These are phyloP conservation scores for Laterallus jamaicensis DNA, from an alignment of 2,113 vertebrate genomes.

Conservation along the genomic window DNA sequence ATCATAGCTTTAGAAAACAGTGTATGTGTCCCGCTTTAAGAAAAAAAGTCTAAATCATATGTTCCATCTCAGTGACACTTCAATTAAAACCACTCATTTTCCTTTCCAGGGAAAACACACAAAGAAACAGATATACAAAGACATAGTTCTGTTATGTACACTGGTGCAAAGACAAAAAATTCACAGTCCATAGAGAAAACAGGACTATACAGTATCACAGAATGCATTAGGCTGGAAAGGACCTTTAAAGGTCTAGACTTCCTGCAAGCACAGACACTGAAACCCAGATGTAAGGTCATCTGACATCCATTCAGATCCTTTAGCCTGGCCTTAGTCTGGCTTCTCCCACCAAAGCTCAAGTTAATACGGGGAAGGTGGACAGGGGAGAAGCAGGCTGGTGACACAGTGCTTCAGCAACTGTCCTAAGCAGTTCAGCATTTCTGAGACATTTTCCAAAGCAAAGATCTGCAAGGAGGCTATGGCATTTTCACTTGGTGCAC, in stretches of 20 bases:
- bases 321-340: background rate
- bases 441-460: background rate
- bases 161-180: background rate
- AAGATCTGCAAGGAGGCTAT: background rate
- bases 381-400: background rate
- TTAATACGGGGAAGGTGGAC: background rate
- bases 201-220: background rate
- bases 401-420: background rate
- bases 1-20: conserved; percentile 16
- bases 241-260: background rate
- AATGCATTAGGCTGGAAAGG: no score
- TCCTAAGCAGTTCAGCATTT: background rate
- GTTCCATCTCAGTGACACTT: background rate
- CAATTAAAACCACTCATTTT: background rate
- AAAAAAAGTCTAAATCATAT: conserved; percentile 14
- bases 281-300: background rate
- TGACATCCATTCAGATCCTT: background rate
- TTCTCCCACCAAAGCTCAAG: background rate
- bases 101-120: background rate
- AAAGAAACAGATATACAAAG: background rate
- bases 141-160: background rate
- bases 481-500: accelerated
- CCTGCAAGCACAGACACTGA: background rate
- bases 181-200: background rate
- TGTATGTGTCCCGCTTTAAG: background rate